Base-by-base conservation (phyloP, 1,140 invertebrate species). In the Melipona quadrifasciata region DNA sequence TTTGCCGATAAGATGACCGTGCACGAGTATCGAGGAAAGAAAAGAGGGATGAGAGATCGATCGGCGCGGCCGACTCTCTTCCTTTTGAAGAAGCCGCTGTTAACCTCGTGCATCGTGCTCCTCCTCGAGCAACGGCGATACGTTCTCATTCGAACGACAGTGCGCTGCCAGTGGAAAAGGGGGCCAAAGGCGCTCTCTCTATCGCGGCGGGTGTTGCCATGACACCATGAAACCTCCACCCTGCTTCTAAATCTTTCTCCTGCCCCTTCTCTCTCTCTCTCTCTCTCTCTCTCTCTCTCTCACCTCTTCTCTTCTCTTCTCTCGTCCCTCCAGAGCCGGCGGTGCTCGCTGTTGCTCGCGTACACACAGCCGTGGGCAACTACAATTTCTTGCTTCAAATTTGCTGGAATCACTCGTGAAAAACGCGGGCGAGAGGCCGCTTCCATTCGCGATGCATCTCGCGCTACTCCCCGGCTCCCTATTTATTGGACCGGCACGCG, bases 141-240 rank as follows among this genome's bases (percentile, higher is more conserved):
- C 87, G 74, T 86, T 89, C 89, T 86, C 82, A 47, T 82, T 83
- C 72, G 61, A 61, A 3, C 70, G 51, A 34, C 82, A 31, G 75
- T 68, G 70, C 68, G 84, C 79, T 78, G 85, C 84, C 87, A 77
- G 73, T 86, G 84, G 80, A 89, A 91, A 90, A 90, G 90, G 91
- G 91, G 87, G 87, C 84, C 85, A 82, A 90, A 90, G 90, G 87
- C 89, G 89, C 86, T 91, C 85, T 91, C 85, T 88, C 91, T 87
- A 91, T 88, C 86, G 87, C 90, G 89, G 86, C 90, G 93, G 93
- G 93, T 93, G 93, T 94, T 94, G 93, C 93, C 93, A 94, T 94
- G 93, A 94, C 93, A 93, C 93, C 93, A 92, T 90, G 92, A 87
- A 93, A 93, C 91, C 92, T 91, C 91, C 91, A 90, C 89, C 91